phyloP scores from a whole-genome alignment of 2,113 vertebrate genomes.

The Piaya cayana region DNA sequence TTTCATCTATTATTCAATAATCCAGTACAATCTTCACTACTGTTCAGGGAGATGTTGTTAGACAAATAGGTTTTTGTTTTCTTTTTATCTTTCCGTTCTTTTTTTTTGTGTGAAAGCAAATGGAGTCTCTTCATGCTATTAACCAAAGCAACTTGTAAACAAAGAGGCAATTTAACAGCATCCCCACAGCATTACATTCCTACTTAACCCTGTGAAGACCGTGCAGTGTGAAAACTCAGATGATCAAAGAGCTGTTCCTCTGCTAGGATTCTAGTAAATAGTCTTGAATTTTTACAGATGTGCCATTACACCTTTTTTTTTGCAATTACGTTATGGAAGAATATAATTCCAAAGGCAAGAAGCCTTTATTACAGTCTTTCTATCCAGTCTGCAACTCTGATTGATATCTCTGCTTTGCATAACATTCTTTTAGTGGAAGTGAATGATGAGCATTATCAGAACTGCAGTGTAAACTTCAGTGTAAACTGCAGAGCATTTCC shows the following conservation, averaged over 20 bases:
- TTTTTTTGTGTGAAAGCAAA: conserved; percentile 63
- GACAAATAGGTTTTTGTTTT: conserved; percentile 77
- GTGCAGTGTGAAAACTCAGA: conserved; percentile 25
- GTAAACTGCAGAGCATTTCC: conserved; percentile 11
- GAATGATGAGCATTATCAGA: conserved; percentile 47
- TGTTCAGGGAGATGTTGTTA: conserved; percentile 57
- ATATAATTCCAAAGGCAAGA: neutral
- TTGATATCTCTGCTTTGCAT: conserved; percentile 24
- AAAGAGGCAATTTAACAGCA: conserved; percentile 77
- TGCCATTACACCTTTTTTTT: neutral
- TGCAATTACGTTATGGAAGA: neutral
- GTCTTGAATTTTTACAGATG: neutral
- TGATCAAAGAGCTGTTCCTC: conserved; percentile 19
- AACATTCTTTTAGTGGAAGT: conserved; percentile 32
- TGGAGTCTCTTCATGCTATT: conserved; percentile 69
- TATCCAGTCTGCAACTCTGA: conserved; percentile 9
- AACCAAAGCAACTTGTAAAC: conserved; percentile 76
- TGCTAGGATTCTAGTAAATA: neutral
- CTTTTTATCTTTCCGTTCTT: conserved; percentile 67
- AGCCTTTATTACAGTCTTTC: neutral
- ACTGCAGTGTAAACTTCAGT: neutral
- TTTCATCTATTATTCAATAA: conserved; percentile 71
- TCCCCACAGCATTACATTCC: conserved; percentile 62
- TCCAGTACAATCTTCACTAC: conserved; percentile 41
- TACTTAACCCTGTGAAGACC: conserved; percentile 67